Conservation (phyloP, 2,113 vertebrate genomes). For the Vulpes ferrilata region DNA sequence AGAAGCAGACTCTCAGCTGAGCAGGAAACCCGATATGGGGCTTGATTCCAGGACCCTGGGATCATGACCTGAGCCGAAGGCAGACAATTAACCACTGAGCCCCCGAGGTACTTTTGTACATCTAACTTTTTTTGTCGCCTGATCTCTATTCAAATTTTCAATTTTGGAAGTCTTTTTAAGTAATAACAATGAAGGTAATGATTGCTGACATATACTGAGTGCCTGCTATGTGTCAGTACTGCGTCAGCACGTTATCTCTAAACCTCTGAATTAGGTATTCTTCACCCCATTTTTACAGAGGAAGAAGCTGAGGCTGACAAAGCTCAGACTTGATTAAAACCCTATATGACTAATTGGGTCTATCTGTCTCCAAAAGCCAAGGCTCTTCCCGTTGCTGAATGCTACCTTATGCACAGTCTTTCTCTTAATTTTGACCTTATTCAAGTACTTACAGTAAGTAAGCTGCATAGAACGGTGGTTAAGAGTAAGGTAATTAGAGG, state of each 20-base stretch:
- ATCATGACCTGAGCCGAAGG: too few relatives aligned
- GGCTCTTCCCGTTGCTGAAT: not conserved
- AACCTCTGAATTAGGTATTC: not conserved
- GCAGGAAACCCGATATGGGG: too few relatives aligned
- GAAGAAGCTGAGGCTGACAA: not conserved
- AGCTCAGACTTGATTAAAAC: not conserved
- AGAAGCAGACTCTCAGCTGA: too few relatives aligned
- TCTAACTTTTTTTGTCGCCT: not conserved
- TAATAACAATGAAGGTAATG: not conserved
- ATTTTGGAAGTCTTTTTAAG: not conserved
- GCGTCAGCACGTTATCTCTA: not conserved
- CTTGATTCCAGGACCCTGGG: too few relatives aligned
- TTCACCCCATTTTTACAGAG: not conserved
- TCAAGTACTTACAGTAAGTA: not conserved
- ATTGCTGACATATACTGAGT: not conserved
- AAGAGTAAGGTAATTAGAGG: not conserved
- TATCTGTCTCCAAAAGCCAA: not conserved
- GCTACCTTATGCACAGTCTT: not conserved
- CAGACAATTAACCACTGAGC: too few relatives aligned
- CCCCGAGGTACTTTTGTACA: too few relatives aligned
- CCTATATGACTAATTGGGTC: not conserved
- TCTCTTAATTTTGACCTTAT: not conserved
- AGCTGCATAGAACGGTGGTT: not conserved
- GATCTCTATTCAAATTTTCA: not conserved
- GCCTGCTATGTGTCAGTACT: not conserved